Conservation (phyloP, 2,113 vertebrate species). For the Nestor notabilis region DNA sequence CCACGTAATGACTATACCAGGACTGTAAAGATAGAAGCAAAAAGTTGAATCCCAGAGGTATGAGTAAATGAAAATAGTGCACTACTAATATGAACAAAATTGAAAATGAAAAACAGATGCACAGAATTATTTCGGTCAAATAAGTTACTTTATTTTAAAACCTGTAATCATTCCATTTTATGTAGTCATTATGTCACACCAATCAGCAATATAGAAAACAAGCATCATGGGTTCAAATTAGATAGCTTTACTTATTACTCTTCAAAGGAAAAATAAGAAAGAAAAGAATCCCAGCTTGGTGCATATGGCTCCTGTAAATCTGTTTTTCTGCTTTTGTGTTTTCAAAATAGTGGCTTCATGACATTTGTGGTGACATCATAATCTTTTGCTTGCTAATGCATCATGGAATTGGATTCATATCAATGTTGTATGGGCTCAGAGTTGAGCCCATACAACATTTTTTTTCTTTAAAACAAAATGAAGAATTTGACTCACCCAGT, state of each 20-base stretch:
- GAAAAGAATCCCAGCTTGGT: background rate
- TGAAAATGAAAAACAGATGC: conserved; percentile 17
- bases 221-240: background rate
- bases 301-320: background rate
- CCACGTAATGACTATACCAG: conserved; percentile 49
- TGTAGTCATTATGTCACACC: background rate
- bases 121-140: conserved; percentile 21
- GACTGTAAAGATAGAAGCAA: conserved; percentile 75
- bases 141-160: conserved; percentile 7
- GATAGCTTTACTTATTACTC: background rate
- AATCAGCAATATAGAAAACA: background rate
- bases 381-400: conserved; percentile 61
- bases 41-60: conserved; percentile 66
- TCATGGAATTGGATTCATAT: conserved; percentile 39
- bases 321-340: conserved; percentile 54
- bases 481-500: conserved; percentile 4
- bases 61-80: background rate
- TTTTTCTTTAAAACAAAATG: background rate
- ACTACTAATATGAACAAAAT: background rate
- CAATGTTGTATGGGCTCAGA: conserved; percentile 40
- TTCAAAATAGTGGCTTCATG: conserved; percentile 35
- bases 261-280: background rate
- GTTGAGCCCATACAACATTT: conserved; percentile 43
- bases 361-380: conserved; percentile 58
- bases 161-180: background rate